Conservation (phyloP, 2,113 vertebrate genomes). For the Lethenteron camtschaticum region DNA sequence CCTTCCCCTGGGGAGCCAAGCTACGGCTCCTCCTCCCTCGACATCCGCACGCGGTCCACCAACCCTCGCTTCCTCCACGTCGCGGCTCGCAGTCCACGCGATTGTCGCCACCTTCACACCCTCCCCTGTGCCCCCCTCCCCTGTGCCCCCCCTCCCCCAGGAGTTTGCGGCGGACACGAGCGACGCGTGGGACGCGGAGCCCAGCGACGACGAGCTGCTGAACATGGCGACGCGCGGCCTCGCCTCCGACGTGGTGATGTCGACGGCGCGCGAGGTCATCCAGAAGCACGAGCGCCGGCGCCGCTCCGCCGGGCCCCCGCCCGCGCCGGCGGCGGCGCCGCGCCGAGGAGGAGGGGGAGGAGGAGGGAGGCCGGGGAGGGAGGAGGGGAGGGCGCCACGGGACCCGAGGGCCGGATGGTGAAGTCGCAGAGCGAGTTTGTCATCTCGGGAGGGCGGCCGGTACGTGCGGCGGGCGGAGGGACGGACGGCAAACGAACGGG, state of each 20-base stretch:
- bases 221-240: slow-evolving; percentile 21
- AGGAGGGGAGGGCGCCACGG: no score
- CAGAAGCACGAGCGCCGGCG: slow-evolving; percentile 40
- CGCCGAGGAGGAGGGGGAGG: background rate
- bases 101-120: no score
- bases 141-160: slow-evolving; percentile 19
- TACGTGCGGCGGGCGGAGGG: no score
- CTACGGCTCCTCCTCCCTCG: no score
- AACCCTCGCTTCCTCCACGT: no score
- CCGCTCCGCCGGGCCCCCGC: slow-evolving; percentile 72
- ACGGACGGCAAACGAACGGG: no score
- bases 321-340: slow-evolving; percentile 19
- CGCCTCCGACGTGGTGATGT: slow-evolving; percentile 27
- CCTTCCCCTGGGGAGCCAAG: no score
- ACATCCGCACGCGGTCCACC: no score
- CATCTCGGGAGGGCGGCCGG: background rate
- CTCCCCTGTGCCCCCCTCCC: no score
- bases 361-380: no score
- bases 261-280: slow-evolving; percentile 22
- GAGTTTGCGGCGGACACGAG: slow-evolving; percentile 81
- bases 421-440: background rate
- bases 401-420: background rate
- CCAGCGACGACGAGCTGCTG: slow-evolving; percentile 38
- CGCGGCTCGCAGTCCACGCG: no score
- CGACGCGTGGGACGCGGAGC: slow-evolving; percentile 79